A percentile compares a stretch with the other conserved stretches of the same genome.
These are phyloP conservation scores for Hiodon alosoides DNA, from an alignment of 2,113 vertebrate genomes.

Conservation along the genomic window DNA sequence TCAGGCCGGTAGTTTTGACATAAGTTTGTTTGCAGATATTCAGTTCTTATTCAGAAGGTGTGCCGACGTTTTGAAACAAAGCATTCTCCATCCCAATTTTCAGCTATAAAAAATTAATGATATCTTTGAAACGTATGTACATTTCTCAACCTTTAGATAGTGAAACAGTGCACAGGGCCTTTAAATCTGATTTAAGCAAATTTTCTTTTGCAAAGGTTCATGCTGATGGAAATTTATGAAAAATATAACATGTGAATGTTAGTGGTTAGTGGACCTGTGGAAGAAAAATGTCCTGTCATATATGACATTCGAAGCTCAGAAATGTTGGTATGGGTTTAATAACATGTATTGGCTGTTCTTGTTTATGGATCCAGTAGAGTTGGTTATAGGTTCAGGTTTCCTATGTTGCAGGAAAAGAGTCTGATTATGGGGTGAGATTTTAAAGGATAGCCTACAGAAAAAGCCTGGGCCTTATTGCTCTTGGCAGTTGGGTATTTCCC, in stretches of 20 bases:
- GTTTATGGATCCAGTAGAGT: constrained; percentile 7
- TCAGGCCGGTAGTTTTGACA: neutral
- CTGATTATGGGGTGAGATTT: constrained; percentile 18
- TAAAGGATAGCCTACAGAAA: neutral
- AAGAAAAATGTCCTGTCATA: constrained; percentile 3
- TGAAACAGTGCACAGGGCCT: neutral
- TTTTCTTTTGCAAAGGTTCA: neutral
- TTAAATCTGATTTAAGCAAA: neutral
- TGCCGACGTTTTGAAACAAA: neutral
- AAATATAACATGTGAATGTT: constrained; percentile 4
- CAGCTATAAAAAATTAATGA: neutral
- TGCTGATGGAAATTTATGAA: constrained; percentile 4
- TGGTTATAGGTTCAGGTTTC: constrained; percentile 20
- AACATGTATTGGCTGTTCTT: constrained; percentile 15
- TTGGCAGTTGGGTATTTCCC: constrained; percentile 14
- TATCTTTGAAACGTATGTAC: neutral
- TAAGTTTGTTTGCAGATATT: neutral
- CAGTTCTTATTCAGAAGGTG: neutral
- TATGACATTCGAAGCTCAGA: neutral
- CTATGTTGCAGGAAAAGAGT: neutral
- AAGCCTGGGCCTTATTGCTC: constrained; percentile 12
- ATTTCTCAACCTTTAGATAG: neutral
- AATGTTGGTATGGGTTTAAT: constrained; percentile 11
- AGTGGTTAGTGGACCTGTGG: neutral
- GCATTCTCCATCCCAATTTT: neutral